Evolutionary conservation across 2,888 invertebrate genomes (phyloP).

Genomic region (Tenthredo notha): DNA sequence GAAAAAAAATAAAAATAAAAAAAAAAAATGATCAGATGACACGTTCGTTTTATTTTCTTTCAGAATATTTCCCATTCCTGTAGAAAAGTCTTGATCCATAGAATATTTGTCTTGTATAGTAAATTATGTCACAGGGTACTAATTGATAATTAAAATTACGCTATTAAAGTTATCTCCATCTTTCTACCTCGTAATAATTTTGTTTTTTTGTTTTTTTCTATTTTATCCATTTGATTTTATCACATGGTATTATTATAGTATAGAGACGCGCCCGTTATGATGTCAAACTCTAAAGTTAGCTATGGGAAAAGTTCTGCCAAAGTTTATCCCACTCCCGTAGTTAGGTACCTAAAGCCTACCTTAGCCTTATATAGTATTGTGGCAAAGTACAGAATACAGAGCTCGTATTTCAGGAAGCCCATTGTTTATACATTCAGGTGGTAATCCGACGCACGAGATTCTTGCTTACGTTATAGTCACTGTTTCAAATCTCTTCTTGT

Average conservation of each 20-base stretch:
- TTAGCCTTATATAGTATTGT: not conserved
- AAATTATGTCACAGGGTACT: not conserved
- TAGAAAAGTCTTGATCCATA: not conserved
- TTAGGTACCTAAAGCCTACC: not conserved
- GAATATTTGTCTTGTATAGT: too few relatives aligned
- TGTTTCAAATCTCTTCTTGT: conserved; percentile 13
- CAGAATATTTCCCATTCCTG: not conserved
- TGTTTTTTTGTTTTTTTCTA: too few relatives aligned
- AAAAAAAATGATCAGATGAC: not conserved
- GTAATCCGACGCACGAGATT: conserved; percentile 30
- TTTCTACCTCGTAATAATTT: too few relatives aligned
- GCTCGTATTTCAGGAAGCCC: conserved; percentile 28
- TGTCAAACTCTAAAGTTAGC: conserved; percentile 16
- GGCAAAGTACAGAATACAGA: conserved; percentile 21
- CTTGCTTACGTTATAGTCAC: not conserved
- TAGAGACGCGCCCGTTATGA: not conserved
- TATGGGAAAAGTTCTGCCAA: conserved; percentile 10
- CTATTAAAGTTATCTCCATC: not conserved
- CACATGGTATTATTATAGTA: not conserved
- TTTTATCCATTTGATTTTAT: too few relatives aligned
- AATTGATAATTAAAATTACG: not conserved
- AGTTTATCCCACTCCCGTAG: not conserved
- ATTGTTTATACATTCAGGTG: conserved; percentile 31
- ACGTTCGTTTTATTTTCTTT: not conserved
- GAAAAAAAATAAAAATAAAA: not conserved